These are phyloP conservation scores for Mungos mungo DNA, from an alignment of 2,113 vertebrate genomes.

Conservation along the genomic window DNA sequence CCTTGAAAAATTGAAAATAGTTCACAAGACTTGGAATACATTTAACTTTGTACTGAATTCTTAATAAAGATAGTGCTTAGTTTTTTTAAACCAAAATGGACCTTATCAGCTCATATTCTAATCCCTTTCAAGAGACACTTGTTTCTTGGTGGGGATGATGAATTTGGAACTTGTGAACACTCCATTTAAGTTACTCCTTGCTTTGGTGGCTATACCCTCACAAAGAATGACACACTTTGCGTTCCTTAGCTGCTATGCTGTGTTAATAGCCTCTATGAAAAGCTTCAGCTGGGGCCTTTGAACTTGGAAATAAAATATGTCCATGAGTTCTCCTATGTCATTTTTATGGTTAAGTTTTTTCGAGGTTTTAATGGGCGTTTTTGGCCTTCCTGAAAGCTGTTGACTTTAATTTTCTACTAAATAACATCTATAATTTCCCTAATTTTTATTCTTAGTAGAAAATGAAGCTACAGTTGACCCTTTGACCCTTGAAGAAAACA, in stretches of 20 bases:
- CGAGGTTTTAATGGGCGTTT: background rate
- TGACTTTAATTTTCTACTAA: constrained; percentile 46
- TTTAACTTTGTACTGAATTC: constrained; percentile 24
- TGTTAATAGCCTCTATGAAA: constrained; percentile 3
- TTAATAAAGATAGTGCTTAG: background rate
- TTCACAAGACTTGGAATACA: constrained; percentile 5
- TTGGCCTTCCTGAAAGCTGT: background rate
- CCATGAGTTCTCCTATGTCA: background rate
- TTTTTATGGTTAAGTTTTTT: constrained; percentile 35
- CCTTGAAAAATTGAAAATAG: constrained; percentile 35
- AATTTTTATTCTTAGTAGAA: constrained; percentile 33
- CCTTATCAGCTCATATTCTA: background rate
- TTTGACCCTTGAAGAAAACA: background rate
- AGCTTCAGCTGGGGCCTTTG: background rate
- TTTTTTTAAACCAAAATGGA: background rate
- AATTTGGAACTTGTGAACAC: constrained; percentile 20
- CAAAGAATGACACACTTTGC: constrained; percentile 9
- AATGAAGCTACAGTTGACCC: background rate
- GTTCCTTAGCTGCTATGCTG: background rate
- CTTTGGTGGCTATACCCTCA: background rate
- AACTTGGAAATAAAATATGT: constrained; percentile 1
- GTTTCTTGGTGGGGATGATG: background rate
- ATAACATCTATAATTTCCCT: background rate
- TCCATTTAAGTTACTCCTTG: background rate
- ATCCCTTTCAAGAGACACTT: constrained; percentile 48